Evolutionary conservation across 2,888 invertebrate species (phyloP).

Genomic region (Athripsodes cinereus): DNA sequence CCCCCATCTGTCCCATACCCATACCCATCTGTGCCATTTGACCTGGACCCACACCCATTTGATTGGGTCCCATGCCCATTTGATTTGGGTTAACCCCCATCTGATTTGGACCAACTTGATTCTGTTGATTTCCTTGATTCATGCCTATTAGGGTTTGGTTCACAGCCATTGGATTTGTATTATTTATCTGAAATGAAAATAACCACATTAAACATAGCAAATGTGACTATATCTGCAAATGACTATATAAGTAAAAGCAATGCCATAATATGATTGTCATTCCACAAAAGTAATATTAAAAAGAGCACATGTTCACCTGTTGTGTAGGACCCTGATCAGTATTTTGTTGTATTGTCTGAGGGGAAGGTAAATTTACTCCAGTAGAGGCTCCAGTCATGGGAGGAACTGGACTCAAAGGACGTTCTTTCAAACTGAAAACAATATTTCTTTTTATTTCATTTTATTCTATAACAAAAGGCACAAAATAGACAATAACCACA

Average conservation of each 20-base stretch:
- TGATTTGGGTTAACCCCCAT: conserved; percentile 25
- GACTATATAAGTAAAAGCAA: too few relatives aligned
- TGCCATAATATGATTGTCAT: too few relatives aligned
- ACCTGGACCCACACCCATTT: conserved; percentile 28
- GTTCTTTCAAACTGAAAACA: conserved; percentile 36
- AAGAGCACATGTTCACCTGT: conserved; percentile 23
- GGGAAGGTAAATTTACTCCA: conserved; percentile 21
- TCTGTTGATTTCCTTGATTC: conserved; percentile 24
- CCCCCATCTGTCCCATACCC: conserved; percentile 29
- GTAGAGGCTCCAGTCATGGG: conserved; percentile 37
- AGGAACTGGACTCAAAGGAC: conserved; percentile 59
- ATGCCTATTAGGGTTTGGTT: conserved; percentile 35
- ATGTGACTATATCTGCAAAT: conserved; percentile 26
- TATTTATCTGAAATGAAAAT: conserved; percentile 19
- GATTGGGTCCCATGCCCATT: conserved; percentile 36
- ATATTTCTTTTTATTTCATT: too few relatives aligned
- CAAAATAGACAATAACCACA: too few relatives aligned
- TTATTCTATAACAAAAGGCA: too few relatives aligned
- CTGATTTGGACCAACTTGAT: conserved; percentile 24
- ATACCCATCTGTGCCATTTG: conserved; percentile 32
- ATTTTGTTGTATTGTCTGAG: conserved; percentile 20
- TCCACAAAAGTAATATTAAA: too few relatives aligned
- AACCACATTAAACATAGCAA: too few relatives aligned
- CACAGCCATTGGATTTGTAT: conserved; percentile 27
- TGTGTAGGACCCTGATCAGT: conserved; percentile 27